A percentile compares a stretch with the other conserved stretches of the same genome.
Conservation (phyloP, 1,140 invertebrate species). For the Drosophila sturtevanti region DNA sequence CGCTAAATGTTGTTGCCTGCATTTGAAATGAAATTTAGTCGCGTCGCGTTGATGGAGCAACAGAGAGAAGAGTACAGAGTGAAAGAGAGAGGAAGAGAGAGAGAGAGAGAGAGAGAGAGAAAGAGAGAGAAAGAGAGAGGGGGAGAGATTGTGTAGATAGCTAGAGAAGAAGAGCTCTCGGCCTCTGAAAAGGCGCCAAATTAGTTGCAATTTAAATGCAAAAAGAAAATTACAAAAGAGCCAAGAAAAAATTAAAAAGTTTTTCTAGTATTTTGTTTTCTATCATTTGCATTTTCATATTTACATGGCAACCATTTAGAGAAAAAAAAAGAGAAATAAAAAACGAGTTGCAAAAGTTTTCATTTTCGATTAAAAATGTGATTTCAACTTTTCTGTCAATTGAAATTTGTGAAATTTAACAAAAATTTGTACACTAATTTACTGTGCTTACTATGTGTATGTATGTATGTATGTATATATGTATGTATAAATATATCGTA, state of each 20-base stretch:
- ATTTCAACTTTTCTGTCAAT: conserved; percentile 20
- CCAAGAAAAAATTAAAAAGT: conserved; percentile 60
- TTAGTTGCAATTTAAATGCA: conserved; percentile 77
- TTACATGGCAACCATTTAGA: conserved; percentile 1
- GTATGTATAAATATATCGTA: no score
- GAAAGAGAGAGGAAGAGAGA: neutral
- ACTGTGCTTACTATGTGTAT: neutral
- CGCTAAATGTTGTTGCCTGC: conserved; percentile 39
- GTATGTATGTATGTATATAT: neutral
- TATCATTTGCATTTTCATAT: conserved; percentile 38
- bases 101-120: no score
- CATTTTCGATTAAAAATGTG: conserved; percentile 17
- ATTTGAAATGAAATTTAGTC: conserved; percentile 63
- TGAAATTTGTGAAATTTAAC: conserved; percentile 1
- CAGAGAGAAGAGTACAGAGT: neutral
- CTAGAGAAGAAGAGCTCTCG: neutral
- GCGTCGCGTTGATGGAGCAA: conserved; percentile 7
- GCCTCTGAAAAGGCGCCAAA: conserved; percentile 51
- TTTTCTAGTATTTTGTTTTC: conserved; percentile 46
- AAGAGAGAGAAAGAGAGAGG: neutral
- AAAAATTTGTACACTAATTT: conserved; percentile 5
- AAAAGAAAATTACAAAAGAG: conserved; percentile 2
- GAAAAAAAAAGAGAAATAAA: no score
- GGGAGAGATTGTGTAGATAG: neutral
- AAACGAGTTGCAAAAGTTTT: neutral